phyloP scores from a whole-genome alignment of 2,888 invertebrate genomes.

The Scrobipalpa atriplicella region DNA sequence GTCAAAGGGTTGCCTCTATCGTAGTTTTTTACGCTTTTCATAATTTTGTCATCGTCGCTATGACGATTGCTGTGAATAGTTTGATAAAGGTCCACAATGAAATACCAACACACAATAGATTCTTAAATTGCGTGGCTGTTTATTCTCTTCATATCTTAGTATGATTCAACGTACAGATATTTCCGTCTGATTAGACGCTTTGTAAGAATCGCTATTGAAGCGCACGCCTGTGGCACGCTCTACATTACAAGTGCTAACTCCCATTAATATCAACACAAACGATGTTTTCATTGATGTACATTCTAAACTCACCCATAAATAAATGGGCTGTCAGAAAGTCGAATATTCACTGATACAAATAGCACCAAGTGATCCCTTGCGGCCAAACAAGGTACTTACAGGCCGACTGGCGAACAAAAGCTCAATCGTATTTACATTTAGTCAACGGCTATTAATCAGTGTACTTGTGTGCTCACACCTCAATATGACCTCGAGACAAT shows the following conservation, averaged over 20 bases:
- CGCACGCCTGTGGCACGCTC: slow-evolving; percentile 15
- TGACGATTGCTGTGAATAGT: slow-evolving; percentile 28
- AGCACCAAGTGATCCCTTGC: slow-evolving; percentile 44
- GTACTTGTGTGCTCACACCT: slow-evolving; percentile 53
- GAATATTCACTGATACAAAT: slow-evolving; percentile 31
- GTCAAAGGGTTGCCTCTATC: slow-evolving; percentile 58
- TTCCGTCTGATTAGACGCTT: slow-evolving; percentile 20
- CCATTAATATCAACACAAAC: slow-evolving; percentile 31
- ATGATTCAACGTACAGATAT: slow-evolving; percentile 13
- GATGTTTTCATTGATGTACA: slow-evolving; percentile 46
- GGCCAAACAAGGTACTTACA: slow-evolving; percentile 51
- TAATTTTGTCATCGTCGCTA: slow-evolving; percentile 49
- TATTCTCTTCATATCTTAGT: neutral
- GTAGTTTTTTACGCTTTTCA: slow-evolving; percentile 46
- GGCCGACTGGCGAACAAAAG: slow-evolving; percentile 55
- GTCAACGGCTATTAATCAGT: slow-evolving; percentile 71
- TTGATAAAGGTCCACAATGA: slow-evolving; percentile 24
- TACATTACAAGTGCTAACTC: slow-evolving; percentile 18
- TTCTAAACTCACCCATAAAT: slow-evolving; percentile 39
- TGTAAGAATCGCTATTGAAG: slow-evolving; percentile 10
- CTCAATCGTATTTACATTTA: slow-evolving; percentile 75
- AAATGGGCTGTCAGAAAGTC: slow-evolving; percentile 47
- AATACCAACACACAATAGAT: slow-evolving; percentile 4
- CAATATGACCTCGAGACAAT: slow-evolving; percentile 70
- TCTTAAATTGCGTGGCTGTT: neutral